Evolutionary conservation across 2,888 invertebrate species (phyloP).

Genomic region (Osedax frankpressi): DNA sequence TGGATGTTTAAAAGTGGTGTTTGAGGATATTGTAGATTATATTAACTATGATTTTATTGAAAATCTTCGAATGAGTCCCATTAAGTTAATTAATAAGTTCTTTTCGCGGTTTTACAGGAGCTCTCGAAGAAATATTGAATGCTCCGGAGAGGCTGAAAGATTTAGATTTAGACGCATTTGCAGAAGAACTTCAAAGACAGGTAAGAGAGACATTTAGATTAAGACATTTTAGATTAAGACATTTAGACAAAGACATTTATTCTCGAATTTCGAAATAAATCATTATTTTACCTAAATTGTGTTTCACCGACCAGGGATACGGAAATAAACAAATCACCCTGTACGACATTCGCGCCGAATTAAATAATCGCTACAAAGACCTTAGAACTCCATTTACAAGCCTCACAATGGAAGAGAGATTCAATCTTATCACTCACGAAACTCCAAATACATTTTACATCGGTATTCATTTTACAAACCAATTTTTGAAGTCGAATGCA

Average conservation of each 20-base stretch:
- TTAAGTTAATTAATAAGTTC: too few species aligned
- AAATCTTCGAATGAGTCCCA: too few species aligned
- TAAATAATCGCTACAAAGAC: conserved; percentile 85
- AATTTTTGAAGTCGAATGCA: too few species aligned
- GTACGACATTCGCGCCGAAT: conserved; percentile 88
- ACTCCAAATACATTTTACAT: conserved; percentile 83
- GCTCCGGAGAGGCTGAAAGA: conserved; percentile 85
- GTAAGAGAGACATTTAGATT: too few species aligned
- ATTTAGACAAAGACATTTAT: too few species aligned
- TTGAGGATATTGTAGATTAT: too few species aligned
- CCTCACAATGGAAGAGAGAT: conserved; percentile 71
- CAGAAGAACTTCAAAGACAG: conserved; percentile 84
- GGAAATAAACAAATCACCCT: conserved; percentile 64
- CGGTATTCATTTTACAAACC: conserved; percentile 59
- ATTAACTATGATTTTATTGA: too few species aligned
- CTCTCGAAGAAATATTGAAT: conserved; percentile 89
- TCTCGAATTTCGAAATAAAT: too few species aligned
- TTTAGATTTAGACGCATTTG: conserved; percentile 92
- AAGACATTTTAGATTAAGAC: too few species aligned
- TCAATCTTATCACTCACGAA: conserved; percentile 90
- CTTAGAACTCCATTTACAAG: conserved; percentile 64
- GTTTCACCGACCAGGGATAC: conserved; percentile 57
- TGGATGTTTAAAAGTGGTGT: too few species aligned
- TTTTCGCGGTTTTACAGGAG: conserved; percentile 49
- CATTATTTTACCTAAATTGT: too few species aligned